Evolutionary conservation across 2,797 vertebrate genomes (phyloP).

Genomic region (Poecile montanus): DNA sequence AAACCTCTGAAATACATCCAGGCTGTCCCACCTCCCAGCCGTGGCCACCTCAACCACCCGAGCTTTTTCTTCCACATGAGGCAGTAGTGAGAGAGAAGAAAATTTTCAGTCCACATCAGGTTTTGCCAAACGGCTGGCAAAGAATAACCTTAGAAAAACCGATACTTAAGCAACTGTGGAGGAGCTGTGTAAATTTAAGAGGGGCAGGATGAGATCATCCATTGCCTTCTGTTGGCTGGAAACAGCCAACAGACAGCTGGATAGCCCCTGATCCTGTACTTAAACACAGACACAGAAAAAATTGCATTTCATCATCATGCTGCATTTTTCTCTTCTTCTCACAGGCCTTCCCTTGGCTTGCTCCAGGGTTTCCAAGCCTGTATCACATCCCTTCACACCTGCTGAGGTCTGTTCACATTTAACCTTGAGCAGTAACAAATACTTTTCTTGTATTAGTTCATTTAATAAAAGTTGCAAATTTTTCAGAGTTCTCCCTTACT

Average conservation of each 20-base stretch:
- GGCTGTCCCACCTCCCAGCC: background rate
- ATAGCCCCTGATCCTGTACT: background rate
- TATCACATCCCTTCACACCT: slow-evolving; percentile 22
- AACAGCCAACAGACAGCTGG: background rate
- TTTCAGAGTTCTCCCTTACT: background rate
- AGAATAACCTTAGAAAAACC: slow-evolving; percentile 1
- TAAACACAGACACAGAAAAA: background rate
- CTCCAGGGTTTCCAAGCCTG: background rate
- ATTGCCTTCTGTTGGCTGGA: slow-evolving; percentile 16
- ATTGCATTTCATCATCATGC: slow-evolving; percentile 23
- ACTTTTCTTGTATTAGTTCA: background rate
- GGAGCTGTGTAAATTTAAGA: background rate
- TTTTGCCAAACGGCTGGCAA: slow-evolving; percentile 18
- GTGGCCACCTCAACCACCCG: background rate
- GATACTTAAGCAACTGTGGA: background rate
- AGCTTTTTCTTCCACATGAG: background rate
- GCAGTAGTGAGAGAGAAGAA: background rate
- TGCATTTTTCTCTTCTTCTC: slow-evolving; percentile 17
- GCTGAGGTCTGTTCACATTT: background rate
- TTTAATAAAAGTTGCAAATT: background rate
- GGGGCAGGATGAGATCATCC: slow-evolving; percentile 28
- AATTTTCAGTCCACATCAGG: background rate
- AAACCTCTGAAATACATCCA: accelerated
- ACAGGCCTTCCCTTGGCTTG: background rate
- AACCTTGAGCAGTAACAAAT: background rate